Evolutionary conservation across 2,113 vertebrate species (phyloP).

Genomic region (Hydropotes inermis): DNA sequence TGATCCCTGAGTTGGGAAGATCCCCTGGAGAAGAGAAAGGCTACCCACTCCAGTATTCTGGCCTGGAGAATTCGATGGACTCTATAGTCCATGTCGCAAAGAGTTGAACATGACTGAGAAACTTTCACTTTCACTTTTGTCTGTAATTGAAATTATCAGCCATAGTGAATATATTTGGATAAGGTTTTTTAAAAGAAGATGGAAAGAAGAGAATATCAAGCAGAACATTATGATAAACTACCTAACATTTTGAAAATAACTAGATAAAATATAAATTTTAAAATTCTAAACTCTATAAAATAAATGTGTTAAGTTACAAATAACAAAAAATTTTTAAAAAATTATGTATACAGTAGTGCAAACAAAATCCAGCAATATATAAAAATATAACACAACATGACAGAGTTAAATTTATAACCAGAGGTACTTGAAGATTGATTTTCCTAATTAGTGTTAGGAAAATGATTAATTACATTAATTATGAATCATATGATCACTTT

Average conservation of each 20-base stretch:
- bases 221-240: not conserved
- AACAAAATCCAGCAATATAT: not conserved
- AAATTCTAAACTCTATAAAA: not conserved
- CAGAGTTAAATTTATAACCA: not conserved
- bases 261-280: not conserved
- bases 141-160: not conserved
- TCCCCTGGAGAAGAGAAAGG: not conserved
- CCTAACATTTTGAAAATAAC: not conserved
- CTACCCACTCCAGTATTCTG: not conserved
- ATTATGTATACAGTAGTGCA: not conserved
- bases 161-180: not conserved
- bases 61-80: not conserved
- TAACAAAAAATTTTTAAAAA: not conserved
- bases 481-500: not conserved
- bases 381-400: not conserved
- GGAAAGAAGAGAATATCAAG: not conserved
- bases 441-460: not conserved
- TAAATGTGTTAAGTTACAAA: not conserved
- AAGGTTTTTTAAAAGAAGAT: not conserved
- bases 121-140: not conserved
- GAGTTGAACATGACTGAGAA: not conserved
- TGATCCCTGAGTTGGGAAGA: not conserved
- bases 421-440: not conserved
- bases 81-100: not conserved
- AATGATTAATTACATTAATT: not conserved